phyloP scores from a whole-genome alignment of 64 coral and sea anemone species.

The Montipora capricornis region DNA sequence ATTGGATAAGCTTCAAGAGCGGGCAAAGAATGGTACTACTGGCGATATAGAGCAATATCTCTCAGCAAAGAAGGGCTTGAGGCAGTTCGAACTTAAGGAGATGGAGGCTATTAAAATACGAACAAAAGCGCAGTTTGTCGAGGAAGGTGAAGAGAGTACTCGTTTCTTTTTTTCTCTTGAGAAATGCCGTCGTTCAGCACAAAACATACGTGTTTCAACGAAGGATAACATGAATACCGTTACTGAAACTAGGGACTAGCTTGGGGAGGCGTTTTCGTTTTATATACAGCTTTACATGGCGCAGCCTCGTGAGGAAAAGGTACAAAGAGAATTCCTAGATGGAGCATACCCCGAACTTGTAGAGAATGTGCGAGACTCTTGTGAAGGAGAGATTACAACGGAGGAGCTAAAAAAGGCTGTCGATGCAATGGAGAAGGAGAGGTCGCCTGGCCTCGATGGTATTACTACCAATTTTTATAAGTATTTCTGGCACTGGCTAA shows the following conservation, averaged over 20 bases:
- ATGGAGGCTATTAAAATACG: conserved; percentile 19
- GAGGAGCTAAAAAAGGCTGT: neutral
- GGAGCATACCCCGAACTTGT: neutral
- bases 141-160: neutral
- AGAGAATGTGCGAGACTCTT: neutral
- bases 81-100: neutral
- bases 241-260: neutral
- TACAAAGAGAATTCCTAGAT: neutral
- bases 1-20: neutral
- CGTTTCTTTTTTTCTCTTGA: neutral
- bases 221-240: conserved; percentile 8
- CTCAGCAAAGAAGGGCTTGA: neutral
- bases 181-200: conserved; percentile 10
- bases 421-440: neutral
- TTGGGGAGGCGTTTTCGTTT: neutral
- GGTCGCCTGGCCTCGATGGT: neutral
- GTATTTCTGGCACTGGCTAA: neutral
- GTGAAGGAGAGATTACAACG: neutral
- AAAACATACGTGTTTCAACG: neutral
- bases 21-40: neutral
- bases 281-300: neutral
- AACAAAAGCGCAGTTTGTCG: neutral
- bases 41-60: conserved; percentile 23
- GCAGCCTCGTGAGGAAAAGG: neutral
- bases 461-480: conserved; percentile 13